These are phyloP conservation scores for Aphelocoma californica DNA, from an alignment of 2,797 vertebrate species.

Conservation along the genomic window DNA sequence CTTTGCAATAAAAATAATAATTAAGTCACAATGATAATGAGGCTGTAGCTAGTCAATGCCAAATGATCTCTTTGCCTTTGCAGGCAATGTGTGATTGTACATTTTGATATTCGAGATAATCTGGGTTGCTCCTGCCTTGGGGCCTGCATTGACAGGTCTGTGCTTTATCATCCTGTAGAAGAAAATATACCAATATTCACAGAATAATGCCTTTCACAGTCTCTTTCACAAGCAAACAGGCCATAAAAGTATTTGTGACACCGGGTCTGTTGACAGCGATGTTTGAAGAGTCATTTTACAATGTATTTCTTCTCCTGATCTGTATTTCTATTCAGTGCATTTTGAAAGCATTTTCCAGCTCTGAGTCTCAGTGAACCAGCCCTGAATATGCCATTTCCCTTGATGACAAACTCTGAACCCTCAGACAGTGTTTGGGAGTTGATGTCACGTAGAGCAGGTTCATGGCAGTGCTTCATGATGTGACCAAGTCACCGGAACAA, in stretches of 20 bases:
- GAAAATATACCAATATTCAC: neutral
- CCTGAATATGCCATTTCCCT: neutral
- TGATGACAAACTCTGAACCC: rapidly evolving
- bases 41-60: neutral
- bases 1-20: neutral
- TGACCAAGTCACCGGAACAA: neutral
- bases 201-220: neutral
- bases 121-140: neutral
- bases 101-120: neutral
- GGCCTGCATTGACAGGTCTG: neutral
- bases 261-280: neutral
- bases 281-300: neutral
- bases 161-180: neutral
- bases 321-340: neutral
- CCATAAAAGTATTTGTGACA: neutral
- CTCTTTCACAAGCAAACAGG: neutral
- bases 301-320: neutral
- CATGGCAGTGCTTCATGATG: neutral
- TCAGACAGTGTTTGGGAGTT: neutral
- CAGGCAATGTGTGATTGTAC: neutral
- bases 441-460: neutral
- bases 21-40: constrained; percentile 11
- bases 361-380: neutral
- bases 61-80: neutral
- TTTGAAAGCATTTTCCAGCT: neutral